Evolutionary conservation across 2,888 invertebrate species (phyloP).

Genomic region (Drosophila pseudotalamancana): DNA sequence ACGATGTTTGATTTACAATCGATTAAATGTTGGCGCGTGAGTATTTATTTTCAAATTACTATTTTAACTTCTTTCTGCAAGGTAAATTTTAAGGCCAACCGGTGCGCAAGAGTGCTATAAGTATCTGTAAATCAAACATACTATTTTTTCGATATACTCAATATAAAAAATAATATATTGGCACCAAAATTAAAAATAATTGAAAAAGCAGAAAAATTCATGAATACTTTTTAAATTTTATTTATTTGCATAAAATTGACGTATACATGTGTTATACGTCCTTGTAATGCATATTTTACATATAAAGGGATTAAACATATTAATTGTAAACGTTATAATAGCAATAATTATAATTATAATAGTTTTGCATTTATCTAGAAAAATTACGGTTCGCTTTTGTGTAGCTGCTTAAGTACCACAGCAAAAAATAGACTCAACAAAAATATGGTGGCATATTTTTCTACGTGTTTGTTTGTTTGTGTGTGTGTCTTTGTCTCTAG

Average conservation of each 20-base stretch:
- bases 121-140: no score
- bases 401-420: constrained; percentile 71
- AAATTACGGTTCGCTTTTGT: constrained; percentile 62
- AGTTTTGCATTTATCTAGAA: constrained; percentile 58
- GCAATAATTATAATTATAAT: constrained; percentile 64
- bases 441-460: constrained; percentile 57
- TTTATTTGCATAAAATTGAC: constrained; percentile 71
- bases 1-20: not conserved
- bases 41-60: not conserved
- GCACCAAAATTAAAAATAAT: not conserved
- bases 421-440: constrained; percentile 56
- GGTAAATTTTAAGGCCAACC: no score
- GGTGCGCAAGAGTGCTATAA: no score
- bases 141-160: no score
- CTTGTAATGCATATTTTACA: constrained; percentile 65
- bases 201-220: not conserved
- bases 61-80: no score
- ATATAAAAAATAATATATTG: no score
- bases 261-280: constrained; percentile 51
- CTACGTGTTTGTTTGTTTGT: constrained; percentile 26
- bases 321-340: constrained; percentile 70
- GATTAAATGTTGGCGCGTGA: no score
- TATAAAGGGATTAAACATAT: constrained; percentile 75
- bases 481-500: constrained; percentile 37
- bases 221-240: constrained; percentile 47